Evolutionary conservation across 2,888 invertebrate species (phyloP).

Genomic region (Syrista parreyssii): DNA sequence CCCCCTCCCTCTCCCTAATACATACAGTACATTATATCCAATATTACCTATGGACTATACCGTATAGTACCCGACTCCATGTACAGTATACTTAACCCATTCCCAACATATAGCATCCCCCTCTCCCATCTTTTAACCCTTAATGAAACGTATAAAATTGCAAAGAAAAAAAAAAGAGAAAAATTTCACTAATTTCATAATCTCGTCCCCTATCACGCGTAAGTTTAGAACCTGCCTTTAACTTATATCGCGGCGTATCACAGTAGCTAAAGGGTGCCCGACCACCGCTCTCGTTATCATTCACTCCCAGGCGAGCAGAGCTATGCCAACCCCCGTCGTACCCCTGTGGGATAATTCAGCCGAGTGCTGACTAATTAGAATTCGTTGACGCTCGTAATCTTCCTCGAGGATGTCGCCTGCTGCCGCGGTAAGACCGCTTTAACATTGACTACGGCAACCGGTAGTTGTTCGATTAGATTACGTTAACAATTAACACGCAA

Average conservation of each 20-base stretch:
- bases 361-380: constrained; percentile 52
- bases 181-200: background rate
- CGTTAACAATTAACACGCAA: background rate
- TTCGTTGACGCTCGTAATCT: constrained; percentile 43
- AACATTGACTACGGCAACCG: background rate
- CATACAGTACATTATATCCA: background rate
- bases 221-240: background rate
- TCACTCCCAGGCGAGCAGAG: constrained; percentile 1
- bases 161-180: background rate
- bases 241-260: background rate
- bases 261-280: constrained; percentile 8
- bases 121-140: too few relatives aligned
- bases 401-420: background rate
- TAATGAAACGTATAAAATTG: background rate
- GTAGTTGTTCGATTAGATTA: background rate
- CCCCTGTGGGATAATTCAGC: constrained; percentile 38
- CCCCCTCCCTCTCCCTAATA: background rate
- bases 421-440: background rate
- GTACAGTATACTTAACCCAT: background rate
- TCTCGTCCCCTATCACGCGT: background rate
- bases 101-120: background rate
- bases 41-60: background rate
- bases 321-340: background rate
- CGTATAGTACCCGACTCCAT: background rate
- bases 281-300: constrained; percentile 6